Evolutionary conservation across 1,140 invertebrate genomes (phyloP).

Genomic region (Aplysia californica): DNA sequence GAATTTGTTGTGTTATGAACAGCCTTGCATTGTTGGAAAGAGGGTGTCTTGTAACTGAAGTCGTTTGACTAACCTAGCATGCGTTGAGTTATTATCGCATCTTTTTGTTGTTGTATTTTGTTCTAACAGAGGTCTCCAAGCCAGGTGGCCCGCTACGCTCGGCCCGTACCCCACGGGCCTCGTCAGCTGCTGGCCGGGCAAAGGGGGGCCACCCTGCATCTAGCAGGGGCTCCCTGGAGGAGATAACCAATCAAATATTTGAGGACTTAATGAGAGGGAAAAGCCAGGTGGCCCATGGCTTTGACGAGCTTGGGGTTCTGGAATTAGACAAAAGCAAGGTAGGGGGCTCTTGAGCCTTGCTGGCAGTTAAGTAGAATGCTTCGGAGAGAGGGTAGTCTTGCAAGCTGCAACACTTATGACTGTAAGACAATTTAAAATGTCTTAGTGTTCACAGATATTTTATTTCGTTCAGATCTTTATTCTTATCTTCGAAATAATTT

Average conservation of each 20-base stretch:
- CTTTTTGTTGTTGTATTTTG: conserved; percentile 23
- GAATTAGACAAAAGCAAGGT: conserved; percentile 59
- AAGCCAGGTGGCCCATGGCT: conserved; percentile 68
- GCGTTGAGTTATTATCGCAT: no score
- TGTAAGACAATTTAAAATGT: no score
- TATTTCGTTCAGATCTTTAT: background rate
- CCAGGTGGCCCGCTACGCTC: background rate
- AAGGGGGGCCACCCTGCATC: background rate
- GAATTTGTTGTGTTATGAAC: no score
- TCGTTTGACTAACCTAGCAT: background rate
- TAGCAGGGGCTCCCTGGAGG: conserved; percentile 71
- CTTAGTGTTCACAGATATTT: background rate
- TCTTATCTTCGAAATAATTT: no score
- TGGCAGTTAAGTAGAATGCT: no score
- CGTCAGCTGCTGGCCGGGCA: conserved; percentile 13
- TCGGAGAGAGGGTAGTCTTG: background rate
- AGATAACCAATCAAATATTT: conserved; percentile 87
- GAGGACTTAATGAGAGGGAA: conserved; percentile 82
- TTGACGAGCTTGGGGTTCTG: conserved; percentile 67
- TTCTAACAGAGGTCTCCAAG: conserved; percentile 31
- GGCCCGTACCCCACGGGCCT: background rate
- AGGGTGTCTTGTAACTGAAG: no score
- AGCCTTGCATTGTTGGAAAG: no score
- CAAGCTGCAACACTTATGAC: no score
- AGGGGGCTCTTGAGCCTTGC: conserved; percentile 23